phyloP scores from a whole-genome alignment of 2,888 invertebrate genomes.

The Lampropteryx suffumata region DNA sequence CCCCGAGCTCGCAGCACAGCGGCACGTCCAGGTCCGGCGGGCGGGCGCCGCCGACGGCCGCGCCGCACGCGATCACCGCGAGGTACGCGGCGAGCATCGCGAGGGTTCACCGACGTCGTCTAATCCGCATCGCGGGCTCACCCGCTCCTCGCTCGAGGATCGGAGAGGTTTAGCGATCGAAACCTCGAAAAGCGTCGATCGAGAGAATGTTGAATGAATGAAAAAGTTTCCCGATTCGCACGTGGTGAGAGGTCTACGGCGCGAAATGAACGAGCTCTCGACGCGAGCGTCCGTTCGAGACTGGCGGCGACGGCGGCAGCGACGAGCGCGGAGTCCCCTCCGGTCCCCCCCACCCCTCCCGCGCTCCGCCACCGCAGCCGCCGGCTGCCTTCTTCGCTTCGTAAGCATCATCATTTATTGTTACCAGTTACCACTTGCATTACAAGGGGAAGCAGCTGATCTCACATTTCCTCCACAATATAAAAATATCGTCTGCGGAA shows the following conservation, averaged over 20 bases:
- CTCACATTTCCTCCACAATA: no score
- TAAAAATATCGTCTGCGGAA: no score
- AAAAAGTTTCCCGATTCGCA: conserved; percentile 40
- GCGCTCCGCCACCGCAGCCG: no score
- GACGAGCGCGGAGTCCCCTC: no score
- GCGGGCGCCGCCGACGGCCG: conserved; percentile 44
- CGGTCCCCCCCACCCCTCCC: no score
- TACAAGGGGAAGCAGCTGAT: no score
- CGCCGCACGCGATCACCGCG: conserved; percentile 42
- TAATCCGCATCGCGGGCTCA: conserved; percentile 18
- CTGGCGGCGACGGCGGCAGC: conserved; percentile 34
- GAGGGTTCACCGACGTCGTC: conserved; percentile 35
- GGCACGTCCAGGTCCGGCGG: conserved; percentile 55
- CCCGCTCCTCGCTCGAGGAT: neutral
- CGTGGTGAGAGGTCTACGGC: conserved; percentile 44
- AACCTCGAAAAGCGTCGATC: neutral
- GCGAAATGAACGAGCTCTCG: conserved; percentile 44
- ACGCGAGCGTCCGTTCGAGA: conserved; percentile 42
- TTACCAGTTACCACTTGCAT: no score
- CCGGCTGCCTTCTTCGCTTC: no score
- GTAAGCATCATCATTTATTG: no score
- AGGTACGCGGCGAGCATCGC: conserved; percentile 35
- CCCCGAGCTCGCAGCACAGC: conserved; percentile 39
- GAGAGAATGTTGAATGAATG: neutral
- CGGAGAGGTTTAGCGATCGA: neutral